These are phyloP conservation scores for Brachypterus glaber DNA, from an alignment of 2,888 invertebrate species.

Conservation along the genomic window DNA sequence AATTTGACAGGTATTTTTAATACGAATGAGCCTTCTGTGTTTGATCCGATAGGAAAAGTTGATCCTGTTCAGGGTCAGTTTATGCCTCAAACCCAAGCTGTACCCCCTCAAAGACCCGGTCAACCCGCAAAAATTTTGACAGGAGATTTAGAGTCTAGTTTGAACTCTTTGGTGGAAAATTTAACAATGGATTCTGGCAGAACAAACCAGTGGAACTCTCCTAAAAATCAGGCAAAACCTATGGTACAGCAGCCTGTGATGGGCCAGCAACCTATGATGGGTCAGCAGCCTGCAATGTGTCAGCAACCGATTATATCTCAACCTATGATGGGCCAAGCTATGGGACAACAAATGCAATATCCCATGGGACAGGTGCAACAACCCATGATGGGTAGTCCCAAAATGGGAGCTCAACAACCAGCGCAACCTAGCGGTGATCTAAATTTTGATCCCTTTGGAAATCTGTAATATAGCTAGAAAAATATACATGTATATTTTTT, in stretches of 20 bases:
- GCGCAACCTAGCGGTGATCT: constrained; percentile 24
- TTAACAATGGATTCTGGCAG: constrained; percentile 67
- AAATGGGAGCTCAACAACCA: constrained; percentile 29
- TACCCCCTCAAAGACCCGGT: constrained; percentile 31
- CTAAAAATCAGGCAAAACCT: constrained; percentile 59
- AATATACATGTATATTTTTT: constrained; percentile 2
- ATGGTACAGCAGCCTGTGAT: constrained; percentile 52
- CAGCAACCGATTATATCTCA: constrained; percentile 66
- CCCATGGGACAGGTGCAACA: constrained; percentile 21
- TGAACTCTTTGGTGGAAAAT: constrained; percentile 89
- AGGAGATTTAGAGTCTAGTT: constrained; percentile 87
- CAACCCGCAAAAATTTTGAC: constrained; percentile 59
- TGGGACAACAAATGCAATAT: constrained; percentile 20
- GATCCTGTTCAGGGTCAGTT: constrained; percentile 24
- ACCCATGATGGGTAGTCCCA: constrained; percentile 29
- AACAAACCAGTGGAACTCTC: constrained; percentile 75
- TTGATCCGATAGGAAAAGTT: constrained; percentile 53
- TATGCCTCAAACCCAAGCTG: constrained; percentile 39
- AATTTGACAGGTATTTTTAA: constrained; percentile 45
- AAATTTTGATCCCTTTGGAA: constrained; percentile 40
- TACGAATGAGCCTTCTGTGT: constrained; percentile 43
- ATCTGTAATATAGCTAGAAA: constrained; percentile 36
- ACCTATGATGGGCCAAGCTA: constrained; percentile 19
- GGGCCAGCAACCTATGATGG: constrained; percentile 80
- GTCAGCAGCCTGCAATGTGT: constrained; percentile 73